Percentiles rank a stretch among this genome's conserved stretches.
These are phyloP conservation scores for Hemistola chrysoprasaria DNA, from an alignment of 2,888 invertebrate genomes.

Conservation along the genomic window DNA sequence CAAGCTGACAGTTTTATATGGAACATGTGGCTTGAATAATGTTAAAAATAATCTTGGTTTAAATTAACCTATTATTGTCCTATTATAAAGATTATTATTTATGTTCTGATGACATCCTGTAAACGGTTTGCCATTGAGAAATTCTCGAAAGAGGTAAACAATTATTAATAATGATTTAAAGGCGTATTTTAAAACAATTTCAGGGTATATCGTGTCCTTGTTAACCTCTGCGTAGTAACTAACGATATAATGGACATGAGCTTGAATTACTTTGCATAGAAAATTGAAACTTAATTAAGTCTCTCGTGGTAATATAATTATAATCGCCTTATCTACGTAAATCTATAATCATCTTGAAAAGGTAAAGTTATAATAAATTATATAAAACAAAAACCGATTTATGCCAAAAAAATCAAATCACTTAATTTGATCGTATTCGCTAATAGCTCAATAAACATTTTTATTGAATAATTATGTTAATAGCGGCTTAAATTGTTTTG, in stretches of 20 bases:
- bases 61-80: conserved; percentile 5
- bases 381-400: conserved; percentile 8
- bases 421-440: conserved; percentile 22
- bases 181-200: conserved; percentile 8
- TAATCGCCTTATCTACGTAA: too few relatives aligned
- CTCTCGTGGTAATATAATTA: too few relatives aligned
- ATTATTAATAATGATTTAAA: conserved; percentile 9
- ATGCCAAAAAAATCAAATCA: conserved; percentile 16
- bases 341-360: too few relatives aligned
- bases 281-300: not conserved
- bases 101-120: conserved; percentile 6
- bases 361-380: conserved; percentile 2
- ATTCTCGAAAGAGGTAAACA: not conserved
- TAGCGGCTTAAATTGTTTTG: conserved; percentile 2
- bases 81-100: conserved; percentile 10
- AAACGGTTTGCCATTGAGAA: conserved; percentile 4
- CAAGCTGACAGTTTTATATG: conserved; percentile 18
- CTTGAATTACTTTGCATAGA: not conserved
- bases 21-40: conserved; percentile 12
- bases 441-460: conserved; percentile 27
- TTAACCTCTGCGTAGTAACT: conserved; percentile 2
- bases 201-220: not conserved
- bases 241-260: not conserved
- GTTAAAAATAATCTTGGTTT: conserved; percentile 2
- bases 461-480: conserved; percentile 26